phyloP scores from a whole-genome alignment of 2,797 vertebrate species.

The Morelia viridis region DNA sequence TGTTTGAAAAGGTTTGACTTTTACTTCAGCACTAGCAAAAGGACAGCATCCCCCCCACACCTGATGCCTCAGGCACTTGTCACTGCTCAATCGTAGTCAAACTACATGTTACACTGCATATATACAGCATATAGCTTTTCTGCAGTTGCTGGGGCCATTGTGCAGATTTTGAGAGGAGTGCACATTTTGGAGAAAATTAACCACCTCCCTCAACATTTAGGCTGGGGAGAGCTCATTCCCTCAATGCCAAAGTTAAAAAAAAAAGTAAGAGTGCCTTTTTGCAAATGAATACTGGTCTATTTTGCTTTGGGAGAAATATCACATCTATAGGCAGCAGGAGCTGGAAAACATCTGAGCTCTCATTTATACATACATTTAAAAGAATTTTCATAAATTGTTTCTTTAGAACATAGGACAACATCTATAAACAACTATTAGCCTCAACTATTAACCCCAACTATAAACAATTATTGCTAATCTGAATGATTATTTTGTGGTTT shows the following conservation, averaged over 20 bases:
- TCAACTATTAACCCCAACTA: neutral
- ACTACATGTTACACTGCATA: neutral
- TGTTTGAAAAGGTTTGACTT: neutral
- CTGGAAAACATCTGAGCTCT: neutral
- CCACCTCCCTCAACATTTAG: neutral
- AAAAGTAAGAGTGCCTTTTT: neutral
- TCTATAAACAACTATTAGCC: neutral
- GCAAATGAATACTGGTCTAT: neutral
- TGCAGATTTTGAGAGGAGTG: neutral
- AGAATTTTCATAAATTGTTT: neutral
- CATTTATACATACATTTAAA: neutral
- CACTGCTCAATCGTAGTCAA: neutral
- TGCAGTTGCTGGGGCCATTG: neutral
- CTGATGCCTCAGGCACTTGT: neutral
- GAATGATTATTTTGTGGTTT: neutral
- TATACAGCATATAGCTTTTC: neutral
- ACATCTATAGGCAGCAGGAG: neutral
- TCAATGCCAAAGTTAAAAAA: neutral
- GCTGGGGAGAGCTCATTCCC: neutral
- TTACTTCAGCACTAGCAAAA: neutral
- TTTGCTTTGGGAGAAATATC: neutral
- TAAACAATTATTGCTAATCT: neutral
- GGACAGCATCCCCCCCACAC: neutral
- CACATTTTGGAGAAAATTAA: neutral
- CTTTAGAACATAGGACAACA: neutral